Evolutionary conservation across 1,140 invertebrate genomes (phyloP).

Genomic region (Lineus longissimus): DNA sequence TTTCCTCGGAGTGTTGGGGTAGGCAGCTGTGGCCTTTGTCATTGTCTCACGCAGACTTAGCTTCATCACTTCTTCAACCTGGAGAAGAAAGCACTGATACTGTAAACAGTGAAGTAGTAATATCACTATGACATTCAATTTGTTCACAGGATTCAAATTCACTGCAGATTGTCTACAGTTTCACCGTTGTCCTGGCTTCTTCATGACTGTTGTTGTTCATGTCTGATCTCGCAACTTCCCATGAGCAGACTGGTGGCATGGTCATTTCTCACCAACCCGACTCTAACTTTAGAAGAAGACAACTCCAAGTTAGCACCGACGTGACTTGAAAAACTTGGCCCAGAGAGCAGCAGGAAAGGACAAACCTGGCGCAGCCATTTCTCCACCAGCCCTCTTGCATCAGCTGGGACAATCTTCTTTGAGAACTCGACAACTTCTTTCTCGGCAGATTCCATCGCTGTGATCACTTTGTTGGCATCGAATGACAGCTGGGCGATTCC

Average conservation of each 20-base stretch:
- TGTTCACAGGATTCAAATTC: not conserved
- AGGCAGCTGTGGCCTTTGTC: constrained; percentile 43
- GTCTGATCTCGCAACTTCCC: too few relatives aligned
- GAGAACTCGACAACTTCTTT: constrained; percentile 78
- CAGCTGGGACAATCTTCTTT: constrained; percentile 75
- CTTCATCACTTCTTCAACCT: constrained; percentile 55
- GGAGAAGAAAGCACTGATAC: constrained; percentile 3
- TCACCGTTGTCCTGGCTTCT: not conserved
- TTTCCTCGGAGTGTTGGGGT: constrained; percentile 32
- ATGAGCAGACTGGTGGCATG: too few relatives aligned
- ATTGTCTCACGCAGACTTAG: constrained; percentile 48
- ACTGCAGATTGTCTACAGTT: too few relatives aligned
- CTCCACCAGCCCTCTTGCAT: constrained; percentile 62
- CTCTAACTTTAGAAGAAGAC: too few relatives aligned
- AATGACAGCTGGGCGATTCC: constrained; percentile 62
- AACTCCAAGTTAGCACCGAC: too few relatives aligned
- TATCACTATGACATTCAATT: not conserved
- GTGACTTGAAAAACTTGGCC: too few relatives aligned
- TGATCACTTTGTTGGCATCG: constrained; percentile 71
- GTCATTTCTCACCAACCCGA: too few relatives aligned
- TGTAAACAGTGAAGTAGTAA: not conserved
- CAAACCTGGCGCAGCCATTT: constrained; percentile 51
- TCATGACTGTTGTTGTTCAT: constrained; percentile 71
- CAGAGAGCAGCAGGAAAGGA: too few relatives aligned
- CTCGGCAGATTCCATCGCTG: constrained; percentile 84